These are phyloP conservation scores for Troilus luridus DNA, from an alignment of 2,888 invertebrate genomes.

Conservation along the genomic window DNA sequence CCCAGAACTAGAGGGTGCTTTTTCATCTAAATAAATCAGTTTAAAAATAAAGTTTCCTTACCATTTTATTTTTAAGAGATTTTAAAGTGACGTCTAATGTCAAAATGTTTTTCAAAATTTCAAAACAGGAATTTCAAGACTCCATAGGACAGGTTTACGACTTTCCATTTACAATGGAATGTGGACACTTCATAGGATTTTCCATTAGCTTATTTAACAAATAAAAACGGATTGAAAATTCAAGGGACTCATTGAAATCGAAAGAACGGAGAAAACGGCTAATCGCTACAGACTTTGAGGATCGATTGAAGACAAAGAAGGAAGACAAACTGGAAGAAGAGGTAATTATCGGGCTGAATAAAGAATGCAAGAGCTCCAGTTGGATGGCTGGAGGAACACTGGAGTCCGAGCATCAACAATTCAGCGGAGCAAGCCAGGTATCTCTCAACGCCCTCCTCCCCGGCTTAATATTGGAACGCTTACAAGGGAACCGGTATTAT, in stretches of 20 bases:
- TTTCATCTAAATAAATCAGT: too few relatives aligned
- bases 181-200: too few relatives aligned
- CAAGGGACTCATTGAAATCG: neutral
- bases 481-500: neutral
- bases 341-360: conserved; percentile 18
- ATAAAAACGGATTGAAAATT: neutral
- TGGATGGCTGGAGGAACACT: neutral
- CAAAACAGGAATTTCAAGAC: too few relatives aligned
- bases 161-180: too few relatives aligned
- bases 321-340: conserved; percentile 25
- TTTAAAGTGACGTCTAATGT: too few relatives aligned
- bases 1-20: too few relatives aligned
- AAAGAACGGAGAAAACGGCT: neutral
- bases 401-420: neutral
- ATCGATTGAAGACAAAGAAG: neutral
- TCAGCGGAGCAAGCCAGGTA: neutral
- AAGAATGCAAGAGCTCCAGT: neutral
- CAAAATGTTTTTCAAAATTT: too few relatives aligned
- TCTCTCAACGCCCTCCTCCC: neutral
- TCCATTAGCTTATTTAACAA: neutral
- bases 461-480: neutral
- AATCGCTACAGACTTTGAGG: neutral
- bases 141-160: too few relatives aligned
- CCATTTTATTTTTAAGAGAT: too few relatives aligned
- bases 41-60: too few relatives aligned